phyloP scores from a whole-genome alignment of 2,797 vertebrate species.

The Anisognathus igniventris region DNA sequence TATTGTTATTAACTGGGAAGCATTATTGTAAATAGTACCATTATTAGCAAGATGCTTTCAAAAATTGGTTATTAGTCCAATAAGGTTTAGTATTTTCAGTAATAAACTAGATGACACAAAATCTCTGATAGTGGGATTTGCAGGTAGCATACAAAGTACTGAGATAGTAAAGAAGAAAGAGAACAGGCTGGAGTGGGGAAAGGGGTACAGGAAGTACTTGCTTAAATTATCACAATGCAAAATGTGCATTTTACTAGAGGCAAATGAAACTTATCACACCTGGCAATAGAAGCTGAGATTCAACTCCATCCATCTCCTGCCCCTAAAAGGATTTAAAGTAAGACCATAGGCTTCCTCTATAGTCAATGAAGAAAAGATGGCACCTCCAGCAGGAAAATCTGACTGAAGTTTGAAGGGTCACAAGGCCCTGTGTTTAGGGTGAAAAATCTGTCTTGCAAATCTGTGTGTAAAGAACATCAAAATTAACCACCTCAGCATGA shows the following conservation, averaged over 20 bases:
- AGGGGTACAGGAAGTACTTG: not conserved
- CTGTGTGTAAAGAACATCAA: not conserved
- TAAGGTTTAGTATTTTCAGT: not conserved
- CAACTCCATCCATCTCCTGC: not conserved
- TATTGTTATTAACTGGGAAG: not conserved
- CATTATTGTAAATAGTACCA: not conserved
- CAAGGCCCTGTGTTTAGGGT: not conserved
- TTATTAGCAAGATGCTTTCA: not conserved
- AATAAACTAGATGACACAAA: not conserved
- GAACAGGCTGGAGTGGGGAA: not conserved
- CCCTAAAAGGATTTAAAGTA: not conserved
- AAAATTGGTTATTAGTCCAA: not conserved
- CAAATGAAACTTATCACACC: not conserved
- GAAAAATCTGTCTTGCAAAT: not conserved
- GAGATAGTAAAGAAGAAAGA: not conserved
- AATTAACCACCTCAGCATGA: not conserved
- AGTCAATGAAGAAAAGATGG: not conserved
- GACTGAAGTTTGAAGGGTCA: not conserved
- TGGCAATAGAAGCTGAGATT: not conserved
- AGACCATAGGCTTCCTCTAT: not conserved
- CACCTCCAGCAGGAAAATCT: not conserved
- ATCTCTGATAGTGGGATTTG: not conserved
- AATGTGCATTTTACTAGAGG: not conserved
- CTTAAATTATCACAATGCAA: not conserved
- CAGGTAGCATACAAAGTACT: not conserved